Conservation (phyloP, 2,888 invertebrate genomes). For the Lithosia quadra region DNA sequence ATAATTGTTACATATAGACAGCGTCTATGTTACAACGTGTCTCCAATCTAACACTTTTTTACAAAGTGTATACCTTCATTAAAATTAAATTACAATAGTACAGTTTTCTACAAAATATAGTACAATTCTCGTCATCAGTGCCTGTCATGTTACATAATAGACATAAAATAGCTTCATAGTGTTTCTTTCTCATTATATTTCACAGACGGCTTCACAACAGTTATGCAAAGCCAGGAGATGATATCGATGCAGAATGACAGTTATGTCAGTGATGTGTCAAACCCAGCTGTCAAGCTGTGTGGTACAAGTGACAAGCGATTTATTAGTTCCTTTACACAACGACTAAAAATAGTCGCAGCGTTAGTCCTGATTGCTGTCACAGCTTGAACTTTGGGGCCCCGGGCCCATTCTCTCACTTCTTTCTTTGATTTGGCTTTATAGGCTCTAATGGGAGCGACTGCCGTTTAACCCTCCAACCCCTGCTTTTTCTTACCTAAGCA, state of each 20-base stretch:
- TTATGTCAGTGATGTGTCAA: constrained; percentile 6
- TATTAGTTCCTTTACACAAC: background rate
- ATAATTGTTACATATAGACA: no score
- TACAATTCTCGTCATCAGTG: background rate
- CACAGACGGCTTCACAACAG: constrained; percentile 14
- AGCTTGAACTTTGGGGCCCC: no score
- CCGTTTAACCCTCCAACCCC: background rate
- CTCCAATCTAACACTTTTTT: background rate
- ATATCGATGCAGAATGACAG: constrained; percentile 21
- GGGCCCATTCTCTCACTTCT: no score
- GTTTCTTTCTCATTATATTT: background rate
- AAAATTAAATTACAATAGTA: background rate
- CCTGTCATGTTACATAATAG: no score
- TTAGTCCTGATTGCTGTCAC: no score
- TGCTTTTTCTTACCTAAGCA: no score
- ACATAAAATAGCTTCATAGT: background rate
- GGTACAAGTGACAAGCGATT: constrained; percentile 7
- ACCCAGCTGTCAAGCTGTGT: background rate
- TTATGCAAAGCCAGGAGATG: constrained; percentile 19
- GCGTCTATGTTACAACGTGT: background rate
- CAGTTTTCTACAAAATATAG: background rate
- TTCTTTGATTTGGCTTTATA: no score
- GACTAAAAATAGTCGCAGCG: no score
- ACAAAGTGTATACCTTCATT: background rate
- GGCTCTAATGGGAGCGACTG: no score